Base-by-base conservation (phyloP, 1,140 invertebrate genomes). In the Drosophila santomea region DNA sequence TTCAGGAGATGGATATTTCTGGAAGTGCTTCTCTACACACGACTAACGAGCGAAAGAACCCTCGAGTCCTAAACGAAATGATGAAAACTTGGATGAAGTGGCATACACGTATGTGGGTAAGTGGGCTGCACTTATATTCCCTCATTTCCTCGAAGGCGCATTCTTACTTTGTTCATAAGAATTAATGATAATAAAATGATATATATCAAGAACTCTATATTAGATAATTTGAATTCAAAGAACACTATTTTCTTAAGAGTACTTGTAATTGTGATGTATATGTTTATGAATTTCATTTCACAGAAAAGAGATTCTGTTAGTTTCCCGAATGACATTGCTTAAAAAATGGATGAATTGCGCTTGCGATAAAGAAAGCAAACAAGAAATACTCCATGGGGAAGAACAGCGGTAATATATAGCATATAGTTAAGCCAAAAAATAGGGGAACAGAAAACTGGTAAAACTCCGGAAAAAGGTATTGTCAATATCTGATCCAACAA, bases 41-140 rank as follows among this genome's bases (percentile, higher is more conserved):
- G 61, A 12, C 56, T 36, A 45, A 68, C 45, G 38, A 43, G 17
- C 20, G 11, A 11, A 15, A 66, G 45, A 11, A 20, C 23, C 38
- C 64, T 68, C 45, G 44, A 39, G 64, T 38, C 12, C 45, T 17
- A 23, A 32, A 12, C 28, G 32, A 36, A 63, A 63, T 43, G 60
- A 60, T 58, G 35, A 43, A 17, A 63, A 35, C 60, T 60, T 35
- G 55, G 17, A 60, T 36, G 32, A 52, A 52, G 32, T 36, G 50
- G 1, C 32, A 7, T 32, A 15, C 7, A 10, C 2, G 32, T n/a
- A 48, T 28, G 14, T n/a, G n/a, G n/a, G n/a, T 14, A 20, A 14
- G 28, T 14, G 47, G 12, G 28, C 35, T 12, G 5, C 7, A 2
- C 15, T 12, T 12, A 10, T 6, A 32, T 50, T 10, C 47, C 3